A percentile compares a stretch with the other conserved stretches of the same genome.
Evolutionary conservation across 2,888 invertebrate species (phyloP).

Genomic region (Drosophila sordidula): DNA sequence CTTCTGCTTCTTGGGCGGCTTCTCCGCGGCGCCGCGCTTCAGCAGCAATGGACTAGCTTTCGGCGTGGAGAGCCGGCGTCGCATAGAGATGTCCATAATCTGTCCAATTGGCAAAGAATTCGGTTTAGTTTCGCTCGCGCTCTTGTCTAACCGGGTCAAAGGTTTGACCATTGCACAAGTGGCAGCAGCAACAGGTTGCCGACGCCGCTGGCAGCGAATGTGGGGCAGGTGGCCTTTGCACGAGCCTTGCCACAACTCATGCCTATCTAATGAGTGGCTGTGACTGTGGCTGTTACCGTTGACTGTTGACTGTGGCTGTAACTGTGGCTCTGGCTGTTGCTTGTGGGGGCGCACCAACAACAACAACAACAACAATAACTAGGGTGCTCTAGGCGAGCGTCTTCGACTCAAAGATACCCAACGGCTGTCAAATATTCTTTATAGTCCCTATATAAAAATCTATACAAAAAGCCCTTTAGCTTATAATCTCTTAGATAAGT

Average conservation of each 20-base stretch:
- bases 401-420: background rate
- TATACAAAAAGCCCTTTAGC: no score
- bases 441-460: no score
- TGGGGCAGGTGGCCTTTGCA: slow-evolving; percentile 76
- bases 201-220: slow-evolving; percentile 31
- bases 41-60: slow-evolving; percentile 88
- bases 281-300: slow-evolving; percentile 4
- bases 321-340: slow-evolving; percentile 9
- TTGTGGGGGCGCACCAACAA: slow-evolving; percentile 51
- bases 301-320: slow-evolving; percentile 7
- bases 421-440: no score
- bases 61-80: slow-evolving; percentile 91
- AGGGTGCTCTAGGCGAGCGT: background rate
- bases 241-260: slow-evolving; percentile 53
- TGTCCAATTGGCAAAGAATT: slow-evolving; percentile 26
- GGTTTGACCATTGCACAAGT: slow-evolving; percentile 53
- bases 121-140: slow-evolving; percentile 43
- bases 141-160: slow-evolving; percentile 53
- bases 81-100: slow-evolving; percentile 88
- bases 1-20: slow-evolving; percentile 77
- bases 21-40: slow-evolving; percentile 87
- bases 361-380: slow-evolving; percentile 27
- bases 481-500: no score
- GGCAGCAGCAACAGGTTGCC: slow-evolving; percentile 63
- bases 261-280: slow-evolving; percentile 47